A percentile compares a stretch with the other conserved stretches of the same genome.
These are phyloP conservation scores for Chironomus riparius DNA, from an alignment of 2,888 invertebrate genomes.

Conservation along the genomic window DNA sequence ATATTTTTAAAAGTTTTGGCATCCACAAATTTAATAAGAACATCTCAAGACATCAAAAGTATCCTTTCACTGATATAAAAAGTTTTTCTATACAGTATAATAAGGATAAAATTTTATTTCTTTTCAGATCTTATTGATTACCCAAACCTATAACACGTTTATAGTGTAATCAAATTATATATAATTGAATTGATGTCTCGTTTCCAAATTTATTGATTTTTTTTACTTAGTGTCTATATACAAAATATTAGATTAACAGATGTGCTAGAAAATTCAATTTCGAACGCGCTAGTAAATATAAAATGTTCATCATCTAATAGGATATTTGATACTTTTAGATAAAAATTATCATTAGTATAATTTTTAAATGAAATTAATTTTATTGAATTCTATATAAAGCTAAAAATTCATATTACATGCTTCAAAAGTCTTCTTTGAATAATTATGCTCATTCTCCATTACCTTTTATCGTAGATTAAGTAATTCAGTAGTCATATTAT, in stretches of 20 bases:
- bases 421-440: too few species aligned
- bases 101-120: neutral
- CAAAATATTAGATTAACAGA: slow-evolving; percentile 18
- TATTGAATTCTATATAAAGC: too few species aligned
- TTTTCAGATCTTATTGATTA: neutral
- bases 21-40: neutral
- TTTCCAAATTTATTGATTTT: slow-evolving; percentile 9
- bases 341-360: neutral
- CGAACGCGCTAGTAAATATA: neutral
- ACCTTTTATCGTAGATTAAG: too few species aligned
- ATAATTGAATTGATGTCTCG: slow-evolving; percentile 23
- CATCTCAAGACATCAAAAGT: neutral
- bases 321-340: neutral
- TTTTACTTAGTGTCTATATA: neutral
- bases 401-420: too few species aligned
- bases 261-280: slow-evolving; percentile 21
- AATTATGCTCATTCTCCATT: too few species aligned
- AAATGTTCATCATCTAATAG: neutral
- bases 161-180: slow-evolving; percentile 16
- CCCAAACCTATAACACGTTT: slow-evolving; percentile 4
- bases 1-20: neutral
- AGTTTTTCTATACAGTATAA: too few species aligned
- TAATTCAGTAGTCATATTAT: too few species aligned
- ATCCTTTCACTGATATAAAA: neutral
- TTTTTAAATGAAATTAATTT: too few species aligned